A percentile compares a stretch with the other conserved stretches of the same genome.
Evolutionary conservation across 1,140 invertebrate genomes (phyloP).

Genomic region (Agrypnia vestita): DNA sequence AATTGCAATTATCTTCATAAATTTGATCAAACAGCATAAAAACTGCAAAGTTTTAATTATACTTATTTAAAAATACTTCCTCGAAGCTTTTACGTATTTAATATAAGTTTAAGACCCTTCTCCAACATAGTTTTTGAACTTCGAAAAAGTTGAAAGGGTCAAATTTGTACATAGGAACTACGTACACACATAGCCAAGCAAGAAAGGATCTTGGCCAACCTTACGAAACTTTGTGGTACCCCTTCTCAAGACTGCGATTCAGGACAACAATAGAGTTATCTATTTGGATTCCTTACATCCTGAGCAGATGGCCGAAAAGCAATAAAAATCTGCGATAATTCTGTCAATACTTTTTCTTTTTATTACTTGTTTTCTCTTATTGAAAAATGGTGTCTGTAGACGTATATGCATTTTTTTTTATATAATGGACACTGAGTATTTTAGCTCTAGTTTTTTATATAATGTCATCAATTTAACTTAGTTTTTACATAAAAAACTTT

Average conservation of each 20-base stretch:
- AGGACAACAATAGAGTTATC: conserved; percentile 33
- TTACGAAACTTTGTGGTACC: conserved; percentile 20
- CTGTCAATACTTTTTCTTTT: background rate
- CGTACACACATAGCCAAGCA: too few species aligned
- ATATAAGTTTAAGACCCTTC: conserved; percentile 8
- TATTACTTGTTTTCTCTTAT: background rate
- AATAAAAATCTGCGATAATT: conserved; percentile 32
- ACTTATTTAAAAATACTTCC: background rate
- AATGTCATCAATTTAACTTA: too few species aligned
- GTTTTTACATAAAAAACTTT: too few species aligned
- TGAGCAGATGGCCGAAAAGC: conserved; percentile 26
- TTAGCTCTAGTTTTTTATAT: too few species aligned
- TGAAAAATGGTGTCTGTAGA: background rate
- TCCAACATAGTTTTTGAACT: conserved; percentile 8
- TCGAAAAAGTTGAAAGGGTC: background rate
- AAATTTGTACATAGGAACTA: conserved; percentile 16
- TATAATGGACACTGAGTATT: too few species aligned
- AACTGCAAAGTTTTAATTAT: conserved; percentile 3
- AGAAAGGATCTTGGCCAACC: conserved; percentile 1
- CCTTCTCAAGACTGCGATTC: background rate
- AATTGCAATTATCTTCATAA: too few species aligned
- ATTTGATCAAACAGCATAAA: too few species aligned
- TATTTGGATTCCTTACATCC: conserved; percentile 24
- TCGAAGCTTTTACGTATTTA: background rate
- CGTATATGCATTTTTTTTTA: too few species aligned